phyloP scores from a whole-genome alignment of 1,140 invertebrate genomes.

The Zaprionus ghesquierei region DNA sequence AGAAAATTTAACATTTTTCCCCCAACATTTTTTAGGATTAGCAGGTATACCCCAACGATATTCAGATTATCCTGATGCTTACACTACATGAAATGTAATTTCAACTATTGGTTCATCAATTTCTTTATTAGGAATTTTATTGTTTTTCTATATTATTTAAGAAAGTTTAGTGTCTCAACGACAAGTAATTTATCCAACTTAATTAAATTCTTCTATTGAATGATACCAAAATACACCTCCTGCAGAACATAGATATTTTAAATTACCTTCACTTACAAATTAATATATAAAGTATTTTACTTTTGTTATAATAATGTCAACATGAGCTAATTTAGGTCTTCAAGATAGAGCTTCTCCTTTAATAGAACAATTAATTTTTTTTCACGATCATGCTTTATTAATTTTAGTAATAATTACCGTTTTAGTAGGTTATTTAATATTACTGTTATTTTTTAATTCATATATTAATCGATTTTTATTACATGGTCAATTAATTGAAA shows the following conservation, averaged over 20 bases:
- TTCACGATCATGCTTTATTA: slow-evolving; percentile 85
- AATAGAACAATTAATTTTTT: slow-evolving; percentile 86
- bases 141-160: slow-evolving; percentile 85
- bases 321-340: slow-evolving; percentile 84
- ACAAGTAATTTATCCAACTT: slow-evolving; percentile 82
- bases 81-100: slow-evolving; percentile 86
- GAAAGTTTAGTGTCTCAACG: slow-evolving; percentile 82
- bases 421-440: slow-evolving; percentile 85
- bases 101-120: slow-evolving; percentile 86
- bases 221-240: slow-evolving; percentile 85
- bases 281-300: slow-evolving; percentile 84
- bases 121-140: slow-evolving; percentile 84
- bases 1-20: slow-evolving; percentile 90
- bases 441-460: slow-evolving; percentile 83
- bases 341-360: slow-evolving; percentile 84
- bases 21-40: slow-evolving; percentile 90
- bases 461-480: slow-evolving; percentile 83
- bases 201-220: slow-evolving; percentile 84
- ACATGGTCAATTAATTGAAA: slow-evolving; percentile 85
- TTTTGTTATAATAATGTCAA: slow-evolving; percentile 84
- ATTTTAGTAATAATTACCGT: slow-evolving; percentile 85
- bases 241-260: slow-evolving; percentile 84
- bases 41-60: slow-evolving; percentile 89
- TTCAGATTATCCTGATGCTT: slow-evolving; percentile 88
- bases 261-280: slow-evolving; percentile 84